Evolutionary conservation across 2,113 vertebrate species (phyloP), one percentile per base, ranked within the genome.

Genomic region (Egretta garzetta): DNA sequence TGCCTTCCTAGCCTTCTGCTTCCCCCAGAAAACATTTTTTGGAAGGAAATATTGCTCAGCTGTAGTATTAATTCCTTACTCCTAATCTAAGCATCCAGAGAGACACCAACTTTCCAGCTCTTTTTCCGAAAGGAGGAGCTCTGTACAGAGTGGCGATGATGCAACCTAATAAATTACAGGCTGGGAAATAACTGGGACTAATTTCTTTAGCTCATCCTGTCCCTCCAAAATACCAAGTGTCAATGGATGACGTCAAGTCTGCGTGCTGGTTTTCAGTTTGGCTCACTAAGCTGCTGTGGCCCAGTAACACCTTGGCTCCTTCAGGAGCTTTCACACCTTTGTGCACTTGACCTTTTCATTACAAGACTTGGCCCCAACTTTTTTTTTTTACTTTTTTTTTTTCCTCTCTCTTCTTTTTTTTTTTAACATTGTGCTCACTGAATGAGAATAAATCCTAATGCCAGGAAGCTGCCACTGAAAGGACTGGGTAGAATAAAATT

Each of bases 291-390:
- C 28, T 60, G 33, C 74, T 32, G 23, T 43, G 89, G 45, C 14
- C 80, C 50, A 22, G 21, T 32, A 60, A 62, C 74, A 70, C 81
- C 85, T 85, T 95, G 96, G 90, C 70, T 94, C 15, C 35, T 68
- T 37, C 12, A 27, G 73, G 53, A 95, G 28, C 55, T 95, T 94
- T 95, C 90, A 90, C 92, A 90, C 92, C 86, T 90, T 88, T 55
- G 27, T 67, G 28, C 32, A 17, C 90, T 95, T 90, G 90, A 94
- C 88, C 70, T 97, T 95, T 92, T 66, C 64, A 5, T 71, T 55
- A 23, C 43, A 66, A 74, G 41, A 37, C 14, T 90, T 90, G 84
- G 59, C 41, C 32, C 6, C 12, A 12, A 5, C 0, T 3, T 12
- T 14, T 33, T 13, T 39, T 8, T 6, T 39, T 39, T 39, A 39